These are phyloP conservation scores for Argyresthia goedartella DNA, from an alignment of 2,888 invertebrate genomes.

Conservation along the genomic window DNA sequence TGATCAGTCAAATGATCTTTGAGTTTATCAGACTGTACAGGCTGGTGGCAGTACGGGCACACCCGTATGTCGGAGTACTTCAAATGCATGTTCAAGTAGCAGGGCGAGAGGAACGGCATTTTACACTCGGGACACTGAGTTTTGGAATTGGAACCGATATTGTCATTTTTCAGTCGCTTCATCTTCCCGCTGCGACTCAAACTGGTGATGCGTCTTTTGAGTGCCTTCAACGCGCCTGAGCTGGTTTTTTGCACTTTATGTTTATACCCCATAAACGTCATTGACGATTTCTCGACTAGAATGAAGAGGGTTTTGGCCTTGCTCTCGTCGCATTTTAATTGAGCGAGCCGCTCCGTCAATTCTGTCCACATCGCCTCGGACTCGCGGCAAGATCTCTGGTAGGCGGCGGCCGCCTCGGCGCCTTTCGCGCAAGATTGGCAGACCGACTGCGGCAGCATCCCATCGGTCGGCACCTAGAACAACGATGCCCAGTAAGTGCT, in stretches of 20 bases:
- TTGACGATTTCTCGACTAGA: background rate
- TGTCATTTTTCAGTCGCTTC: background rate
- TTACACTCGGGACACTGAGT: slow-evolving; percentile 27
- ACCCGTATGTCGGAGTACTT: slow-evolving; percentile 20
- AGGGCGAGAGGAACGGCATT: slow-evolving; percentile 13
- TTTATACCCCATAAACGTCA: background rate
- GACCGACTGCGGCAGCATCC: slow-evolving; percentile 26
- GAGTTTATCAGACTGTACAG: slow-evolving; percentile 18
- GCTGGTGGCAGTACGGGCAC: slow-evolving; percentile 23
- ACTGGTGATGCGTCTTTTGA: background rate
- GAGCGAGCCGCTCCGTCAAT: slow-evolving; percentile 18
- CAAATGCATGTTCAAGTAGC: slow-evolving; percentile 26
- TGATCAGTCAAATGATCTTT: slow-evolving; percentile 21
- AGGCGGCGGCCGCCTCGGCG: slow-evolving; percentile 7
- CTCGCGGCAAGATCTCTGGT: slow-evolving; percentile 25
- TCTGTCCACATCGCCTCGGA: slow-evolving; percentile 27
- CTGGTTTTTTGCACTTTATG: background rate
- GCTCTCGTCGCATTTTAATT: background rate
- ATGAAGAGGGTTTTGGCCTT: background rate
- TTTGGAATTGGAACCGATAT: background rate
- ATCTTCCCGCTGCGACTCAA: slow-evolving; percentile 1
- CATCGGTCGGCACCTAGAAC: slow-evolving; percentile 38
- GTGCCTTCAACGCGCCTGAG: background rate
- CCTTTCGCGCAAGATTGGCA: slow-evolving; percentile 24
- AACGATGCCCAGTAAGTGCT: slow-evolving; percentile 19